Evolutionary conservation across 2,113 vertebrate species (phyloP).

Genomic region (Passerina amoena): DNA sequence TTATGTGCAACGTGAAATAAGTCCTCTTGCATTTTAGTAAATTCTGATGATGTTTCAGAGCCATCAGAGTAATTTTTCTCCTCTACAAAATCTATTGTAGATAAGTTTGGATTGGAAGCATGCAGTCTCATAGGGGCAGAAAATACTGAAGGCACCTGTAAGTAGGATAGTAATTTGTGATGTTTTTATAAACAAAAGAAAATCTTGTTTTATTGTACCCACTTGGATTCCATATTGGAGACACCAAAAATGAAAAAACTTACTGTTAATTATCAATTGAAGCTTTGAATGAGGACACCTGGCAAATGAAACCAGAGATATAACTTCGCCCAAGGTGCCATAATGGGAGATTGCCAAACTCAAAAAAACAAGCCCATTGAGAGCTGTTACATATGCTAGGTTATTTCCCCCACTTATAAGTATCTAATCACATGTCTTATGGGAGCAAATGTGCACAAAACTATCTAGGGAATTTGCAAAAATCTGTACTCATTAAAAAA

Average conservation of each 20-base stretch:
- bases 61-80: slow-evolving; percentile 86
- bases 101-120: slow-evolving; percentile 97
- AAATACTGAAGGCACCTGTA: slow-evolving; percentile 81
- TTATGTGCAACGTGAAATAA: slow-evolving; percentile 90
- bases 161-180: not conserved
- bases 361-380: not conserved
- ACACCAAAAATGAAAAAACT: not conserved
- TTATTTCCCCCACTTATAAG: not conserved
- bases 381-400: not conserved
- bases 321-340: not conserved
- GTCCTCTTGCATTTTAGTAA: slow-evolving; percentile 94
- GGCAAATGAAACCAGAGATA: not conserved
- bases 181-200: not conserved
- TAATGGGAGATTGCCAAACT: not conserved
- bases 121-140: slow-evolving; percentile 87
- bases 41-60: slow-evolving; percentile 85
- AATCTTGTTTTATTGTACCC: not conserved
- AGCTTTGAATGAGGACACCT: not conserved
- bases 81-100: slow-evolving; percentile 84
- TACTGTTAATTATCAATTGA: not conserved
- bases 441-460: not conserved
- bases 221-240: not conserved
- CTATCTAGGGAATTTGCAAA: not conserved
- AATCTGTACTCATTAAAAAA: not conserved
- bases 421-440: not conserved